A percentile compares a stretch with the other conserved stretches of the same genome.
These are phyloP conservation scores for Priocnemis perturbator DNA, from an alignment of 2,888 invertebrate species.

Conservation along the genomic window DNA sequence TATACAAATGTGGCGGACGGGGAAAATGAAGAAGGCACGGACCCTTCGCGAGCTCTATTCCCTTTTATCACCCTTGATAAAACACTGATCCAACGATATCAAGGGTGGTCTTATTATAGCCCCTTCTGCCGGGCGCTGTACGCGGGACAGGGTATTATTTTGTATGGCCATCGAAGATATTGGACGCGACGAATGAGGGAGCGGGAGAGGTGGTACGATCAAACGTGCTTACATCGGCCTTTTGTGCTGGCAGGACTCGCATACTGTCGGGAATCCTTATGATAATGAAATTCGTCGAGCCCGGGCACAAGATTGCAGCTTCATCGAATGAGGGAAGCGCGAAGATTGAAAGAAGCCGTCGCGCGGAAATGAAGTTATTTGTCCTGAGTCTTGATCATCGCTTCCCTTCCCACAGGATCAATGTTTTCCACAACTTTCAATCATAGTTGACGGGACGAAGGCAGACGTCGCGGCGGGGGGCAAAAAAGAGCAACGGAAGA, in stretches of 20 bases:
- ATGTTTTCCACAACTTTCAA: not conserved
- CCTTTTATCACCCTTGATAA: not conserved
- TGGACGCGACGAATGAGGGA: conserved; percentile 6
- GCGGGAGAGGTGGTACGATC: not conserved
- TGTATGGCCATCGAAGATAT: conserved; percentile 14
- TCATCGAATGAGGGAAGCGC: too few species aligned
- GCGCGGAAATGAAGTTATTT: too few species aligned
- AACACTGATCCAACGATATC: conserved; percentile 7
- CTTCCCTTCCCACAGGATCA: too few species aligned
- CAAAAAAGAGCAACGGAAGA: not conserved
- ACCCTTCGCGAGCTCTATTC: not conserved
- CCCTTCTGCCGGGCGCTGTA: conserved; percentile 2
- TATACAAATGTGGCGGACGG: too few species aligned
- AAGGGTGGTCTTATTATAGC: not conserved
- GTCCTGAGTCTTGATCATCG: too few species aligned
- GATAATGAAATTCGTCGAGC: too few species aligned
- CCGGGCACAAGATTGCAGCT: too few species aligned
- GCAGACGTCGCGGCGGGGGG: not conserved
- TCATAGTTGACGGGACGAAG: not conserved
- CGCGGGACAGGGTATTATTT: conserved; percentile 9
- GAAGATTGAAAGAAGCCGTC: too few species aligned
- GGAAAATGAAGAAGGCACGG: not conserved
- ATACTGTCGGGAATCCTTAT: too few species aligned
- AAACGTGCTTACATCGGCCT: not conserved
- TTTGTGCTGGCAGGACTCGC: not conserved